Base-by-base conservation (phyloP, 2,888 invertebrate genomes). In the Sipha maydis region DNA sequence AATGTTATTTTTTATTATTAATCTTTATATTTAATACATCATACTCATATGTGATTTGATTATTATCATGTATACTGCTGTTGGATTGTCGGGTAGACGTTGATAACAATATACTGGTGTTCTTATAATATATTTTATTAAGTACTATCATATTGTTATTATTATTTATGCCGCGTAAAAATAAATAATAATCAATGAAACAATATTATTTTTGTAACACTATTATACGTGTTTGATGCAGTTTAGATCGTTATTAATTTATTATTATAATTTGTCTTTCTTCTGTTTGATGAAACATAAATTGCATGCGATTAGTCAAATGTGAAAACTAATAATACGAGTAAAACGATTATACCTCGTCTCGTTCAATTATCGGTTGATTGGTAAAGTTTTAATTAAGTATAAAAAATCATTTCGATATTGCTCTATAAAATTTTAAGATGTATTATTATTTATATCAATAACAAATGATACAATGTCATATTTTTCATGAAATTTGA, bases 151-250 rank as follows among this genome's bases (percentile, higher is more conserved):
- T 21, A 21, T 54, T 54, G 8, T 41, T 41, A 41, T 56, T 21
- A 56, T 56, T 21, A 56, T 56, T 78, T 54, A 54, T 31, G 31
- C 54, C 11, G 31, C 9, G 56, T n/a, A 69, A 69, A 34, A 61
- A 79, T 79, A 56, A 79, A 79, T 79, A 79, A 79, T 79, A 79
- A 79, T 79, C 4, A 61, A 14, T 61, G 34, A 79, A 61, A 79
- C 54, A 31, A 61, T n/a, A 34, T 56, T 25, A 79, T 31, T 79
- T 31, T 78, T 78, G 17, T 77, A 48, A 28, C 48, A 77, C 48
- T 77, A 77, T 25, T 67, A 54, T 54, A 54, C 38, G 14, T 54
- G 41, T 48, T 41, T 78, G 54, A 54, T 31, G 78, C 31, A 78
- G 54, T 78, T 78, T 78, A 78, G 78, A 78, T 21, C 54, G 54